Conservation (phyloP, 2,888 invertebrate species). For the Eustalomyia histrio region DNA sequence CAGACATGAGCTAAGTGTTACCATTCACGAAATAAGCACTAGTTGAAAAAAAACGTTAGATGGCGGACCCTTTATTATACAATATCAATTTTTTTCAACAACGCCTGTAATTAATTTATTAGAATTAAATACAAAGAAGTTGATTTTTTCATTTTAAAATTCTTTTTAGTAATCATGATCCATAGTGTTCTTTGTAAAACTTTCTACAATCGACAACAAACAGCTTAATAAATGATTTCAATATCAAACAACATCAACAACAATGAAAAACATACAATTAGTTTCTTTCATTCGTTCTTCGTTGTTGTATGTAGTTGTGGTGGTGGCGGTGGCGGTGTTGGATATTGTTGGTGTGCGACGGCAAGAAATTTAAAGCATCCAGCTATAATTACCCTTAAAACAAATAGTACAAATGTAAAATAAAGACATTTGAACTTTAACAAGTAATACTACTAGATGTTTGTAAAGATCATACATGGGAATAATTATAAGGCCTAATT, state of each 20-base stretch:
- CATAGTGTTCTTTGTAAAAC: background rate
- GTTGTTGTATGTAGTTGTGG: background rate
- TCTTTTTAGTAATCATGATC: background rate
- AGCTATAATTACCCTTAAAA: constrained; percentile 23
- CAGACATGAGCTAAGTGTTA: too few species aligned
- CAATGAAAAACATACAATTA: constrained; percentile 14
- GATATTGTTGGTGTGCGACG: background rate
- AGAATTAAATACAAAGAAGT: too few species aligned
- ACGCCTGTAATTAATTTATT: too few species aligned
- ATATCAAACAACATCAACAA: background rate
- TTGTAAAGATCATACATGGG: too few species aligned
- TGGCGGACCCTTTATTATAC: too few species aligned
- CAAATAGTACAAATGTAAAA: constrained; percentile 38
- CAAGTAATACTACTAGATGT: constrained; percentile 27
- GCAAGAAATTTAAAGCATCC: background rate
- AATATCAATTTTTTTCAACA: too few species aligned
- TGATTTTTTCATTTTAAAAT: too few species aligned
- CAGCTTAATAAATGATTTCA: background rate
- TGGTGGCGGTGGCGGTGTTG: background rate
- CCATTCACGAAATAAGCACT: too few species aligned
- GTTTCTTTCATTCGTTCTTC: background rate
- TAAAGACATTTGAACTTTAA: constrained; percentile 49
- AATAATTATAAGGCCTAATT: too few species aligned
- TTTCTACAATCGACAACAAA: constrained; percentile 1
- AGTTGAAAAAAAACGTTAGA: too few species aligned